Evolutionary conservation across 2,797 vertebrate species (phyloP).

Genomic region (Xenopus petersii): DNA sequence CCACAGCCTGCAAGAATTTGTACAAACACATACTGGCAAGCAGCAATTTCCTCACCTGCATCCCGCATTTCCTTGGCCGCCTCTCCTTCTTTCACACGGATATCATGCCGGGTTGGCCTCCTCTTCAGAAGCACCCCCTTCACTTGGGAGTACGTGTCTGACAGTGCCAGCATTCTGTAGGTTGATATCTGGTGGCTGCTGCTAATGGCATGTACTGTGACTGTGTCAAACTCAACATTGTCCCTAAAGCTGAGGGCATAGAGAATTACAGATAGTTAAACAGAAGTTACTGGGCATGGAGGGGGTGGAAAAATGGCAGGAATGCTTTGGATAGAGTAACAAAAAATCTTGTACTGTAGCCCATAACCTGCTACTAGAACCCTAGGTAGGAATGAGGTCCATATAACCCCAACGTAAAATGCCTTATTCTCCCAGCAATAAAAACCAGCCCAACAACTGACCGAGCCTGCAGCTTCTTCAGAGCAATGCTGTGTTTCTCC

Average conservation of each 20-base stretch:
- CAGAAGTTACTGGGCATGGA: no score
- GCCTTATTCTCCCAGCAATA: no score
- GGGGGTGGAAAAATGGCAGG: no score
- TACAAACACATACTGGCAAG: no score
- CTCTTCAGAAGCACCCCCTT: conserved; percentile 49
- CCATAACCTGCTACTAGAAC: no score
- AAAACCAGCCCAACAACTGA: conserved; percentile 46
- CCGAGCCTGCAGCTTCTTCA: conserved; percentile 77
- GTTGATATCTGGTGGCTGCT: conserved; percentile 75
- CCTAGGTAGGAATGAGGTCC: no score
- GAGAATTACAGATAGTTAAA: background rate
- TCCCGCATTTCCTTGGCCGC: conserved; percentile 35
- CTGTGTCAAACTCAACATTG: conserved; percentile 63
- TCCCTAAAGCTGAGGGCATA: conserved; percentile 70
- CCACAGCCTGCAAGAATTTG: no score
- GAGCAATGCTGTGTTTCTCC: conserved; percentile 69
- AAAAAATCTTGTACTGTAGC: no score
- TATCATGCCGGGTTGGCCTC: conserved; percentile 50
- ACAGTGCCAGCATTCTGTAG: conserved; percentile 68
- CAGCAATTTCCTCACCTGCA: conserved; percentile 43
- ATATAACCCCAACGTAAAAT: no score
- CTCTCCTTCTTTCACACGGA: conserved; percentile 52
- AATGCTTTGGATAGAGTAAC: no score
- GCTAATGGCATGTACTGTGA: conserved; percentile 75
- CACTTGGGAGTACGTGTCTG: conserved; percentile 53